These are phyloP conservation scores for Xenotilapia longispinis DNA, from an alignment of 2,113 vertebrate genomes.

Conservation along the genomic window DNA sequence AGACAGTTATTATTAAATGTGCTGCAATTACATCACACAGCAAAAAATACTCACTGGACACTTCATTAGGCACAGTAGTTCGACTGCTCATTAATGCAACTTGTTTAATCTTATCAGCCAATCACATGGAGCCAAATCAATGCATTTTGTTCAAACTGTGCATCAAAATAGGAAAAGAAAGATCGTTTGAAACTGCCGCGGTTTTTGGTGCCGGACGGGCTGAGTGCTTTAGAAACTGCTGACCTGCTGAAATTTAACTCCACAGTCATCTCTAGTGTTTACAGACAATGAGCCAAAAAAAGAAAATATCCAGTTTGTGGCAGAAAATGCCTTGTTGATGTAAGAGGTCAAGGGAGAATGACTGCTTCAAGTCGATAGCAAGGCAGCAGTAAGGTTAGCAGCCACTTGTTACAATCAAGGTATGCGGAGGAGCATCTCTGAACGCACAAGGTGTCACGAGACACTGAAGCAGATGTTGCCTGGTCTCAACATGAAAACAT, in stretches of 20 bases:
- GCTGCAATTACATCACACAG: neutral
- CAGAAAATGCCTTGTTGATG: neutral
- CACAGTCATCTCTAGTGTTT: neutral
- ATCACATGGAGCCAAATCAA: neutral
- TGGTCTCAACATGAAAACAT: neutral
- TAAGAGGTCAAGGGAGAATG: neutral
- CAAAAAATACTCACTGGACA: neutral
- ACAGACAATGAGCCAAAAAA: neutral
- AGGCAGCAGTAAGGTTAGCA: neutral
- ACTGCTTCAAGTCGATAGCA: neutral
- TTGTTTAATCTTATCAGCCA: neutral
- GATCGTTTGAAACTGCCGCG: accelerated
- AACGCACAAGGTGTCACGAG: neutral
- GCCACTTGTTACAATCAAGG: neutral
- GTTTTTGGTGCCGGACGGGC: accelerated
- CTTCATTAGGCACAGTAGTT: neutral
- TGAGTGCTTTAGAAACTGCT: neutral
- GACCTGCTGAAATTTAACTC: neutral
- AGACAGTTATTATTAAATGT: neutral
- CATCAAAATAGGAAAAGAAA: neutral
- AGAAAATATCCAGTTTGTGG: neutral
- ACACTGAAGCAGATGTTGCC: neutral
- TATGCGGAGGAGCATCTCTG: neutral
- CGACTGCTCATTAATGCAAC: neutral
- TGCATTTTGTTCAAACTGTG: neutral